Evolutionary conservation across 1,140 invertebrate genomes (phyloP).

Genomic region (Zaprionus gabonicus): DNA sequence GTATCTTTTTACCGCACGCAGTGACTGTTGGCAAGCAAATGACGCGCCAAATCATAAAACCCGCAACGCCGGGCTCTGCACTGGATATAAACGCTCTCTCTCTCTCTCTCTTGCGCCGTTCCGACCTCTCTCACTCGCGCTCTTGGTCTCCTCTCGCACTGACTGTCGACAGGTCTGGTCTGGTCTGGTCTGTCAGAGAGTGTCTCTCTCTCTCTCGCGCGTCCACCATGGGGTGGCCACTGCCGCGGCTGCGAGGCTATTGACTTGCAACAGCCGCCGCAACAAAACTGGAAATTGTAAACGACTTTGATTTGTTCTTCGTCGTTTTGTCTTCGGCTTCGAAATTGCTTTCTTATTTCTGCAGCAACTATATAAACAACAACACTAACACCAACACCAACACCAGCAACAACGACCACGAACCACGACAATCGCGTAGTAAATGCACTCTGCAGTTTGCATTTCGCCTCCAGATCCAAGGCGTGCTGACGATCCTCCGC

Average conservation of each 20-base stretch:
- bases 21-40: slow-evolving; percentile 72
- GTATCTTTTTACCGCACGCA: slow-evolving; percentile 69
- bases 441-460: slow-evolving; percentile 26
- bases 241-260: slow-evolving; percentile 58
- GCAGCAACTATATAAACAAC: slow-evolving; percentile 14
- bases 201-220: slow-evolving; percentile 30
- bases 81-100: slow-evolving; percentile 49
- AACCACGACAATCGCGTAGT: background rate
- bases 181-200: slow-evolving; percentile 24
- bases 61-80: slow-evolving; percentile 66
- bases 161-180: slow-evolving; percentile 46
- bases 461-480: slow-evolving; percentile 4
- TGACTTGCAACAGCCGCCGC: slow-evolving; percentile 56
- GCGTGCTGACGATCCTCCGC: background rate
- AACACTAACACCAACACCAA: slow-evolving; percentile 1
- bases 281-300: slow-evolving; percentile 72
- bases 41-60: slow-evolving; percentile 72
- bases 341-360: slow-evolving; percentile 36
- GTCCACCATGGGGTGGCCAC: slow-evolving; percentile 48
- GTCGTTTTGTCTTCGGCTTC: slow-evolving; percentile 46
- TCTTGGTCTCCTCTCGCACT: slow-evolving; percentile 15
- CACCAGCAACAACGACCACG: slow-evolving; percentile 8
- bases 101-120: slow-evolving; percentile 7
- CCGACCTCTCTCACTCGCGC: slow-evolving; percentile 14
- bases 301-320: slow-evolving; percentile 46